These are phyloP conservation scores for Mechanitis messenoides DNA, from an alignment of 2,888 invertebrate genomes.

Conservation along the genomic window DNA sequence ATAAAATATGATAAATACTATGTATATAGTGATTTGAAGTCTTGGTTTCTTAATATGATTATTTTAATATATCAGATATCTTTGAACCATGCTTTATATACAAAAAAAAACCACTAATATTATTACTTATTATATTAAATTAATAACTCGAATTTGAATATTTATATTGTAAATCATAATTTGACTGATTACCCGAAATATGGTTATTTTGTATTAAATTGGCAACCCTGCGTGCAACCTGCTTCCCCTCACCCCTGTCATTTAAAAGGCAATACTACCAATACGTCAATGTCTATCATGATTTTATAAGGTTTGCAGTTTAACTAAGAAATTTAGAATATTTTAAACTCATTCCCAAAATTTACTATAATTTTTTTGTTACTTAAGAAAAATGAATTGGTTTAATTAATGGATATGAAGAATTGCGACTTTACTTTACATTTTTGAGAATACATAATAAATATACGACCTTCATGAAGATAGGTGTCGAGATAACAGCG, in stretches of 20 bases:
- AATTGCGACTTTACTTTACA: too few species aligned
- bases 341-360: neutral
- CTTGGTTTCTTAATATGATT: too few species aligned
- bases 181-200: slow-evolving; percentile 5
- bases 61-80: too few species aligned
- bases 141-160: neutral
- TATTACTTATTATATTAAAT: too few species aligned
- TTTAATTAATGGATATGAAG: too few species aligned
- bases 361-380: neutral
- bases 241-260: slow-evolving; percentile 40
- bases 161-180: neutral
- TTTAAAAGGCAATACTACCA: slow-evolving; percentile 40
- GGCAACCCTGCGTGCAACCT: slow-evolving; percentile 19
- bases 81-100: too few species aligned
- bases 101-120: too few species aligned
- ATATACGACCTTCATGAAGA: too few species aligned
- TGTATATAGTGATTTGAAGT: too few species aligned
- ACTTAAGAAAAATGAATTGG: too few species aligned
- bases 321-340: neutral
- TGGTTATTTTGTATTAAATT: slow-evolving; percentile 9
- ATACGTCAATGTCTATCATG: slow-evolving; percentile 68
- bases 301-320: slow-evolving; percentile 35
- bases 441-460: too few species aligned
- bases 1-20: neutral
- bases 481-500: too few species aligned